phyloP scores from a whole-genome alignment of 2,113 vertebrate genomes.

The Cisticola juncidis region DNA sequence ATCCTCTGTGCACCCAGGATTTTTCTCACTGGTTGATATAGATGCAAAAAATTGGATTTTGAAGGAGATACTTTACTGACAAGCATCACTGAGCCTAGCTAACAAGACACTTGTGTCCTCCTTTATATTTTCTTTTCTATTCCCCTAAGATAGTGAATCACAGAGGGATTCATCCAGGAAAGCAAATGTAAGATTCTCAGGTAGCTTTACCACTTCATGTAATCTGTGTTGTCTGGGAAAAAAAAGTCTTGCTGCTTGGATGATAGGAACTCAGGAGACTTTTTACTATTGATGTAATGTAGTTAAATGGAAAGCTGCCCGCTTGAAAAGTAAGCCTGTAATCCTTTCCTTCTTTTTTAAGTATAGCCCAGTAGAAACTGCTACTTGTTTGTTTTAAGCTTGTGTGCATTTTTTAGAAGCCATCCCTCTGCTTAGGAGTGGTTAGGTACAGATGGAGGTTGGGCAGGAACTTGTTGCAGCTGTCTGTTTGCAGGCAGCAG shows the following conservation, averaged over 20 bases:
- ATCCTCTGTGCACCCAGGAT: neutral
- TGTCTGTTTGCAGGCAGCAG: neutral
- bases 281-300: neutral
- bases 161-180: neutral
- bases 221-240: neutral
- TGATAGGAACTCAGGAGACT: neutral
- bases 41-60: neutral
- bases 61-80: neutral
- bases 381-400: neutral
- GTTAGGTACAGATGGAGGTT: neutral
- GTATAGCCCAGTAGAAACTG: neutral
- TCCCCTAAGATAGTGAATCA: neutral
- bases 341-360: neutral
- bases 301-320: neutral
- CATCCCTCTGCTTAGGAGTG: neutral
- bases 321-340: slow-evolving; percentile 18
- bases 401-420: neutral
- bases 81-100: neutral
- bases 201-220: neutral
- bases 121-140: neutral
- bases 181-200: neutral
- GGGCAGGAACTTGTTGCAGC: neutral
- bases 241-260: neutral
- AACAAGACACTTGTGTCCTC: neutral
- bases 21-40: neutral